Conservation (phyloP, 2,797 vertebrate species). For the Pseudotriccus pelzelni region DNA sequence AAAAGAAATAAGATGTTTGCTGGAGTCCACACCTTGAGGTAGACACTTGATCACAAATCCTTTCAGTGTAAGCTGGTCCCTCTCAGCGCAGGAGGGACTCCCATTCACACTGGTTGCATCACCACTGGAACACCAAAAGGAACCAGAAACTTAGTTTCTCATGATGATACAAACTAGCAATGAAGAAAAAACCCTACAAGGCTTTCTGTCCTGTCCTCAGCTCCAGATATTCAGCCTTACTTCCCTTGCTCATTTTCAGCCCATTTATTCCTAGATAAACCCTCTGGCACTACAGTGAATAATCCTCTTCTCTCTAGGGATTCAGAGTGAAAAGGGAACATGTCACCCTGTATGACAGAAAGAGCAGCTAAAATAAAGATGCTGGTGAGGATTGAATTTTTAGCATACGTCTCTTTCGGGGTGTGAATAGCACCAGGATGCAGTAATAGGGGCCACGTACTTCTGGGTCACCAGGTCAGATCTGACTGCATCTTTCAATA, state of each 20-base stretch:
- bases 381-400: conserved; percentile 10
- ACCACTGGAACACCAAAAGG: neutral
- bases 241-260: conserved; percentile 62
- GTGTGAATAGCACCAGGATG: conserved; percentile 44
- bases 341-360: conserved; percentile 26
- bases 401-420: neutral
- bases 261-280: conserved; percentile 55
- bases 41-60: neutral
- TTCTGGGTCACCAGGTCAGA: conserved; percentile 39
- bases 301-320: conserved; percentile 50
- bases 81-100: neutral
- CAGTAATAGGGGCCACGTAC: conserved; percentile 18
- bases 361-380: conserved; percentile 50
- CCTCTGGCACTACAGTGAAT: conserved; percentile 30
- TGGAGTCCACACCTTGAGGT: neutral
- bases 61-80: neutral
- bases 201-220: neutral
- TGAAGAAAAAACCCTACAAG: neutral
- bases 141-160: neutral
- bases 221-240: neutral
- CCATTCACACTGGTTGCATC: neutral
- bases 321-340: conserved; percentile 28
- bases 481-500: conserved; percentile 42
- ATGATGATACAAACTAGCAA: neutral
- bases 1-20: neutral